Evolutionary conservation across 2,888 invertebrate genomes (phyloP).

Genomic region (Caenorhabditis imperialis): DNA sequence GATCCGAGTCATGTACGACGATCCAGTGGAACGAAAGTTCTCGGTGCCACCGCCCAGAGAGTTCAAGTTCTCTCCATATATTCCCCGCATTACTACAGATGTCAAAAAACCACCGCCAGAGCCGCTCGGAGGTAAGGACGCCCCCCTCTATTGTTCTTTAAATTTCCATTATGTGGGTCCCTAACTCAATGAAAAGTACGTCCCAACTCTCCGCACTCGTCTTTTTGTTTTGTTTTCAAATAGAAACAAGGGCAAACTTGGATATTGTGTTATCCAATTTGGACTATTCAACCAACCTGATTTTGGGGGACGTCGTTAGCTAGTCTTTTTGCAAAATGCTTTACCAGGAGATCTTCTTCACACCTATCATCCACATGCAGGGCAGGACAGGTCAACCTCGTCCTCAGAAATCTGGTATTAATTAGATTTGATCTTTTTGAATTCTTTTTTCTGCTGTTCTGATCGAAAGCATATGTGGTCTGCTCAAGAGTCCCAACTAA

Average conservation of each 20-base stretch:
- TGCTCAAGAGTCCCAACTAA: no score
- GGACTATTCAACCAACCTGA: no score
- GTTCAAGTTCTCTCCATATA: slow-evolving; percentile 58
- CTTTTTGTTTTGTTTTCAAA: no score
- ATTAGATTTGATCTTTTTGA: no score
- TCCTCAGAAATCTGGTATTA: slow-evolving; percentile 39
- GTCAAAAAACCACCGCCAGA: slow-evolving; percentile 34
- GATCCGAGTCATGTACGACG: slow-evolving; percentile 40
- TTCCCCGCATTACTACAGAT: slow-evolving; percentile 47
- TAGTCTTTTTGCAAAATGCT: slow-evolving; percentile 13
- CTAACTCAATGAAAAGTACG: no score
- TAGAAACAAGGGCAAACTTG: no score
- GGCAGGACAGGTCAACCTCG: slow-evolving; percentile 7
- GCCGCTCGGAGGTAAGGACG: slow-evolving; percentile 40
- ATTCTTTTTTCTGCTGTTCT: no score
- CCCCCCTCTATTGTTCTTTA: no score
- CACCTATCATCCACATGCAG: slow-evolving; percentile 43
- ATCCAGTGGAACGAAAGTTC: slow-evolving; percentile 55
- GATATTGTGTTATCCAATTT: no score
- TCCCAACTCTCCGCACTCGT: no score
- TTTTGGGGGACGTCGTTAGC: slow-evolving; percentile 21
- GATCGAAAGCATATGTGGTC: no score
- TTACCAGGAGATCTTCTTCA: slow-evolving; percentile 37
- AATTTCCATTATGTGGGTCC: no score
- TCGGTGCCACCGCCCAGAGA: slow-evolving; percentile 58